Evolutionary conservation across 2,113 vertebrate genomes (phyloP), one percentile per base, ranked within the genome.

Genomic region (Pluvialis apricaria): DNA sequence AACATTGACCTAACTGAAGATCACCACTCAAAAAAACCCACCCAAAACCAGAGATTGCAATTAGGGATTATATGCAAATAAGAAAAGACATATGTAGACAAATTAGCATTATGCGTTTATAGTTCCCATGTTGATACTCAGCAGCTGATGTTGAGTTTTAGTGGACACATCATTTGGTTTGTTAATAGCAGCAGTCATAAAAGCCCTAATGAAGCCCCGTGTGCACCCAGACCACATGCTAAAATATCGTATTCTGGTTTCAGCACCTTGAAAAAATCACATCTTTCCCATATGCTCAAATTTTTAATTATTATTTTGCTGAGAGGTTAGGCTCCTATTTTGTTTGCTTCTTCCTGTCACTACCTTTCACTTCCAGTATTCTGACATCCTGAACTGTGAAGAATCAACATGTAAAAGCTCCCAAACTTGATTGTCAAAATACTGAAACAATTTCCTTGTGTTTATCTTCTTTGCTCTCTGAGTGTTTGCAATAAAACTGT

Each of bases 401-500:
- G 34, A 94, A 29, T 55, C 45, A 73, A 65, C 6, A 31, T 22
- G 2, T n/a, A 92, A 96, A 90, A 94, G 47, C 54, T 81, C 95
- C 86, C 85, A 90, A 80, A 92, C 13, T 44, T 71, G 38, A 92
- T 36, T 92, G 34, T 75, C 96, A 96, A 95, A 95, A 86, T 60
- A 80, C 90, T 86, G 85, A 92, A 93, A 96, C 79, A 75, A 92
- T 92, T 96, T 95, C 82, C 94, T 93, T 86, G 24, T 78, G 82
- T 96, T 96, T 92, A 96, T 92, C 79, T 70, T 94, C 73, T 94
- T 87, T 36, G 32, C n/a, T 91, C 29, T 88, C 55, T 15, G 51
- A 95, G 76, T 38, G 15, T 86, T 90, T 88, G 85, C 85, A 96
- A 68, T 95, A 90, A 95, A 92, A 83, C 58, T 77, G 62, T 78